Evolutionary conservation across 1,140 invertebrate species (phyloP), one percentile per base, ranked within the genome.

Genomic region (Metaphire vulgaris): DNA sequence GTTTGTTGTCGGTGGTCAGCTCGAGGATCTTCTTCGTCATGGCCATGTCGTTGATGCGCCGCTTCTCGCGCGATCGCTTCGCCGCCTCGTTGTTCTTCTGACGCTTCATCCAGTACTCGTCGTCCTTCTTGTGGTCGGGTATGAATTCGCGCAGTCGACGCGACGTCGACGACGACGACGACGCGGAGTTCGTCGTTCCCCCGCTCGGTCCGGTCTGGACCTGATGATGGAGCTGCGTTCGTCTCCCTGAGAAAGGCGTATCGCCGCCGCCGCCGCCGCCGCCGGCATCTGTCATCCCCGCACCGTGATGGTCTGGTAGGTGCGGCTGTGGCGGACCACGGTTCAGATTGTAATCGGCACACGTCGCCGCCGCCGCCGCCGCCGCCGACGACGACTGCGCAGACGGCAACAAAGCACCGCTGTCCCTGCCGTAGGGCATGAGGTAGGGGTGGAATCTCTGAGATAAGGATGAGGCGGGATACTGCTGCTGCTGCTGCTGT

Each of bases 1-100:
- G 90, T 82, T 95, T 92, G 83, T 98, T 99, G 84, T 98, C 95
- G 84, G 96, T 94, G 79, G 93, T 95, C 2, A 98, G 87, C 84
- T 97, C 95, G 72, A 96, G 90, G n/a, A 99, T 96, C 34, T 94
- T 88, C 80, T 94, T 93, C 83, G 98, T 96, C 14, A 98, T 87
- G 0, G 96, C 94, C 93, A 98, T 95, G 85, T 99, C 96, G 83
- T 98, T 97, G 87, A 96, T 92, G 16, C 96, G 90, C 26, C 96
- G 89, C 87, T 98, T 98, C 85, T 98, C 96, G 0, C 96, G 89
- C 1, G 95, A 97, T 2, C 95, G 87, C 83, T 96, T 95, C 32
- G 95, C 96, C 0, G 96, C 93, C 85, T 98, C 96, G 86, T 99
- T 99, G 87, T 98, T 98, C 33, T 96, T 90, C 64, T 95, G 88